phyloP scores from a whole-genome alignment of 1,140 invertebrate species.

The Diabrotica undecimpunctata region DNA sequence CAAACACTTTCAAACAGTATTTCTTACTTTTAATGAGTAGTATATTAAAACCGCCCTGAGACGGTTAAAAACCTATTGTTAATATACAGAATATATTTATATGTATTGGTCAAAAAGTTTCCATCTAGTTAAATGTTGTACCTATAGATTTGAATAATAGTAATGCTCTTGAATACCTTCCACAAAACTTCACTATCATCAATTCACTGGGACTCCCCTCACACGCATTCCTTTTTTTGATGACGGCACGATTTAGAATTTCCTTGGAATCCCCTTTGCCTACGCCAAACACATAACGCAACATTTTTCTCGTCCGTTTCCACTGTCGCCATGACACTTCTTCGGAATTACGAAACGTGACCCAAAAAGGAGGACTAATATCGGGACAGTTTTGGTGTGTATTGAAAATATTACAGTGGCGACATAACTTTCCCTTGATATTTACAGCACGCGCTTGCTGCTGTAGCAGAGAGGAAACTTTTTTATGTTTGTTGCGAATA shows the following conservation, averaged over 20 bases:
- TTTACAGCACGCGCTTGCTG: not conserved
- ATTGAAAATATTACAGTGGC: slow-evolving; percentile 2
- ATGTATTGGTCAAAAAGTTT: too few species aligned
- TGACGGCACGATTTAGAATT: not conserved
- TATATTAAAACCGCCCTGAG: too few species aligned
- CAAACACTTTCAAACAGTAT: too few species aligned
- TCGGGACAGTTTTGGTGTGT: slow-evolving; percentile 1
- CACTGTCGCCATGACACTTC: slow-evolving; percentile 1
- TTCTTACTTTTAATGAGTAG: too few species aligned
- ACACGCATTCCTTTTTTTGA: not conserved
- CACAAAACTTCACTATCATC: not conserved
- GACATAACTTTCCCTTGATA: slow-evolving; percentile 2
- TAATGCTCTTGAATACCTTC: not conserved
- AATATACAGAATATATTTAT: too few species aligned
- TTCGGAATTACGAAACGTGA: slow-evolving; percentile 2
- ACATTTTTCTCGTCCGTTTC: slow-evolving; percentile 2
- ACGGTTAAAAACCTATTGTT: too few species aligned
- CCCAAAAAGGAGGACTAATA: not conserved
- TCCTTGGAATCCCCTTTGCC: not conserved
- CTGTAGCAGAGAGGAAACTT: not conserved
- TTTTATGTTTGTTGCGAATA: slow-evolving; percentile 2
- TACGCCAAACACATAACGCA: slow-evolving; percentile 2
- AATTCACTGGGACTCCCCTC: not conserved
- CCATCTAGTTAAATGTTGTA: too few species aligned
- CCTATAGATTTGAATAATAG: too few species aligned